These are phyloP conservation scores for Xiphorhynchus elegans DNA, from an alignment of 2,113 vertebrate genomes.

Conservation along the genomic window DNA sequence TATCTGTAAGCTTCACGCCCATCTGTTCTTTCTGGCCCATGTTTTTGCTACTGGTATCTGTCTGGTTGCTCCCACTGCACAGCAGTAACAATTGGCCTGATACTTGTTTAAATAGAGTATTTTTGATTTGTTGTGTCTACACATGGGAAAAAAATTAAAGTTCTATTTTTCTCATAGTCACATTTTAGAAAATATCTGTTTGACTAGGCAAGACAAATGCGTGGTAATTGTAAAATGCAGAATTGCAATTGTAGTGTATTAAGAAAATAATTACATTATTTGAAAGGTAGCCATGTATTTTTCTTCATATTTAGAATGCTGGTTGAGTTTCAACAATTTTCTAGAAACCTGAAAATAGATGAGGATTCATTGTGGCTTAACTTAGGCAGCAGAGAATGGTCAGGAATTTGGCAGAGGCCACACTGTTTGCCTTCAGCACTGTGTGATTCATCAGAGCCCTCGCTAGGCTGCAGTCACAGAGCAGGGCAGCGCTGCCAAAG, in stretches of 20 bases:
- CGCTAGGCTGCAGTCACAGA: not conserved
- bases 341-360: not conserved
- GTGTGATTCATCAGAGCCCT: slow-evolving; percentile 29
- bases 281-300: not conserved
- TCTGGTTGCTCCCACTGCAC: not conserved
- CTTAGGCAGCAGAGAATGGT: not conserved
- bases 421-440: not conserved
- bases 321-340: not conserved
- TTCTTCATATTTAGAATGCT: not conserved
- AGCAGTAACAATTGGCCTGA: not conserved
- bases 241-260: not conserved
- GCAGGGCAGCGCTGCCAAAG: slow-evolving; percentile 10
- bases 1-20: slow-evolving; percentile 3
- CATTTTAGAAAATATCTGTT: not conserved
- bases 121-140: not conserved
- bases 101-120: not conserved
- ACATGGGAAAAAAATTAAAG: not conserved
- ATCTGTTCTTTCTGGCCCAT: not conserved
- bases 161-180: not conserved
- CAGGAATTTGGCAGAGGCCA: slow-evolving; percentile 20
- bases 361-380: not conserved
- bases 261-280: not conserved
- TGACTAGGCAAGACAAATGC: not conserved
- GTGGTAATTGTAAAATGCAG: not conserved
- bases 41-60: not conserved